phyloP scores from a whole-genome alignment of 2,797 vertebrate species.

The Bradypodion ventrale region DNA sequence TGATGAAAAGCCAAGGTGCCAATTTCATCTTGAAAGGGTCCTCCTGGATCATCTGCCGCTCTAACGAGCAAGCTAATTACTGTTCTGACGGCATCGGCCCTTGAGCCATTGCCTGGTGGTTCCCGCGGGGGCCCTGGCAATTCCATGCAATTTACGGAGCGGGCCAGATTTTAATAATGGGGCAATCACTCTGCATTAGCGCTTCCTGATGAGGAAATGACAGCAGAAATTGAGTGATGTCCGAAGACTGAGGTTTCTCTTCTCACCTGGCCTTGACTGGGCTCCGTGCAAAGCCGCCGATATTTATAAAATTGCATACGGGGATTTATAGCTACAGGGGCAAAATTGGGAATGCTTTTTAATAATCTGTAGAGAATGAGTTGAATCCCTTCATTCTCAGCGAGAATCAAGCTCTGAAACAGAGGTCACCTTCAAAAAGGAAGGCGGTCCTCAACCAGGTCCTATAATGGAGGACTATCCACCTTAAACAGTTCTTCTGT shows the following conservation, averaged over 20 bases:
- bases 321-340: no score
- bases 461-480: no score
- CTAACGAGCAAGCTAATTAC: not conserved
- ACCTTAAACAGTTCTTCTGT: no score
- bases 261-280: no score
- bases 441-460: no score
- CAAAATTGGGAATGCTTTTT: no score
- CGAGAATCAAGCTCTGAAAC: no score
- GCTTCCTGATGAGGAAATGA: constrained; percentile 8
- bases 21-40: not conserved
- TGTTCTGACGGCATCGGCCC: not conserved
- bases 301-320: no score
- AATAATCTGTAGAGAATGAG: no score
- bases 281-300: no score
- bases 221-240: not conserved
- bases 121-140: not conserved
- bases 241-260: not conserved
- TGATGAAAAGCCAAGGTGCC: not conserved
- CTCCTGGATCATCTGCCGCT: not conserved
- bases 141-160: not conserved
- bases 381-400: no score
- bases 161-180: not conserved
- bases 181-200: not conserved
- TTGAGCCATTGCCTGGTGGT: rapidly evolving
- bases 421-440: no score